Evolutionary conservation across 2,888 invertebrate species (phyloP).

Genomic region (Horisme vitalbata): DNA sequence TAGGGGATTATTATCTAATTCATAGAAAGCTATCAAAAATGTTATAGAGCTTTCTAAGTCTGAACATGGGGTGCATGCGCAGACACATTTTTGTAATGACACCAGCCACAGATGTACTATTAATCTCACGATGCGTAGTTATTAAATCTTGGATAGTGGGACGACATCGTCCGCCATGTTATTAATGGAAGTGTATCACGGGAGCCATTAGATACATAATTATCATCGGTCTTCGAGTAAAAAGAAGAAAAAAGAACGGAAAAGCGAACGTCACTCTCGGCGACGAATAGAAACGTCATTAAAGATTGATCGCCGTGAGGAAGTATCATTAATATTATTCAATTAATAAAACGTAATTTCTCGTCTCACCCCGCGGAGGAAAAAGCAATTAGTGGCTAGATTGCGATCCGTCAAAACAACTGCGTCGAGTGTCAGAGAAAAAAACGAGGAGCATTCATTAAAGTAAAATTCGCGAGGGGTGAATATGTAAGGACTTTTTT

Average conservation of each 20-base stretch:
- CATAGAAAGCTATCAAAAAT: conserved; percentile 15
- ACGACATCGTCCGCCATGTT: conserved; percentile 71
- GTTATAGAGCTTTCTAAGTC: conserved; percentile 8
- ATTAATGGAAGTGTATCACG: conserved; percentile 83
- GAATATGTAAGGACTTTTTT: conserved; percentile 82
- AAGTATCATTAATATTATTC: conserved; percentile 83
- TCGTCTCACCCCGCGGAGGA: conserved; percentile 77
- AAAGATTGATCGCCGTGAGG: conserved; percentile 78
- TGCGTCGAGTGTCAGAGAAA: conserved; percentile 67
- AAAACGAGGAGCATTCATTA: conserved; percentile 80
- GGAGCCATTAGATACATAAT: conserved; percentile 81
- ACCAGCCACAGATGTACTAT: conserved; percentile 72
- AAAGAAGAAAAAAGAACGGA: conserved; percentile 60
- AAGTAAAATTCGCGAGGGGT: conserved; percentile 80
- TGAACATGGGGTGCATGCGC: conserved; percentile 18
- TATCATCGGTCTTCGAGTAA: conserved; percentile 72
- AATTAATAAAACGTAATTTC: conserved; percentile 82
- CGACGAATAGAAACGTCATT: conserved; percentile 80
- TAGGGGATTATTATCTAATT: conserved; percentile 27
- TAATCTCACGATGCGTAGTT: conserved; percentile 74
- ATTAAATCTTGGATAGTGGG: conserved; percentile 75
- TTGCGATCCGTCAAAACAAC: conserved; percentile 83
- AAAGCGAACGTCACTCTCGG: conserved; percentile 65
- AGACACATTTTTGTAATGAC: conserved; percentile 67
- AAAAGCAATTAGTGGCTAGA: conserved; percentile 84